Evolutionary conservation across 2,113 vertebrate species (phyloP).

Genomic region (Lepidothrix coronata): DNA sequence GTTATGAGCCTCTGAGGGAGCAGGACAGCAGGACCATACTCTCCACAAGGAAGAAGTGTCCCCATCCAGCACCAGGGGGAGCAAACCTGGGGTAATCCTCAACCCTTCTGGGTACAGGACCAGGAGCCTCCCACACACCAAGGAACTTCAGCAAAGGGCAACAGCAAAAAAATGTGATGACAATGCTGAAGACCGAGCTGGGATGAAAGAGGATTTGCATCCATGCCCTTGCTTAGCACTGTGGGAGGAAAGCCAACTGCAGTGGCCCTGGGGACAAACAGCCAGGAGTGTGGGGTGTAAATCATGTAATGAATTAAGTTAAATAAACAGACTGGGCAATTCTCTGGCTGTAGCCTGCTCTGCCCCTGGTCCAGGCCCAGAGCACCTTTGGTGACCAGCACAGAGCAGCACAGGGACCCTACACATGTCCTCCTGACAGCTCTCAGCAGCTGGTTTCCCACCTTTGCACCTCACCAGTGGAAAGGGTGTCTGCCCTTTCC

Average conservation of each 20-base stretch:
- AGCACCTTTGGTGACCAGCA: background rate
- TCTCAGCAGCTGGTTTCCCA: background rate
- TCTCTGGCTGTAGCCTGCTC: background rate
- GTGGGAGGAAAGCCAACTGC: background rate
- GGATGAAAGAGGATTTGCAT: background rate
- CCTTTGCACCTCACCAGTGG: background rate
- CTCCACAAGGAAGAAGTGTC: background rate
- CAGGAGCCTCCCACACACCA: background rate
- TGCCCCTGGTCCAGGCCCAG: background rate
- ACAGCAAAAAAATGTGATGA: background rate
- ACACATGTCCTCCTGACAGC: background rate
- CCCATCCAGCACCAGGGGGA: accelerated
- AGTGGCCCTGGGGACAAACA: accelerated
- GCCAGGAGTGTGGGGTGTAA: background rate
- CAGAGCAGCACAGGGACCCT: background rate
- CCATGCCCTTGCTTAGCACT: accelerated
- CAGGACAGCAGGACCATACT: background rate
- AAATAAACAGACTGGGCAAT: background rate
- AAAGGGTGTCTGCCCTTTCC: background rate
- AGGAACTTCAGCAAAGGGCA: background rate
- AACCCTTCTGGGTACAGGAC: accelerated
- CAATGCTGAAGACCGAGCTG: background rate
- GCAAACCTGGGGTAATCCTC: background rate
- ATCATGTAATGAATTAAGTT: background rate
- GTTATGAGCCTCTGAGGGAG: background rate